Evolutionary conservation across 2,113 vertebrate genomes (phyloP), one percentile per base, ranked within the genome.

Genomic region (Gorsachius goisagi): DNA sequence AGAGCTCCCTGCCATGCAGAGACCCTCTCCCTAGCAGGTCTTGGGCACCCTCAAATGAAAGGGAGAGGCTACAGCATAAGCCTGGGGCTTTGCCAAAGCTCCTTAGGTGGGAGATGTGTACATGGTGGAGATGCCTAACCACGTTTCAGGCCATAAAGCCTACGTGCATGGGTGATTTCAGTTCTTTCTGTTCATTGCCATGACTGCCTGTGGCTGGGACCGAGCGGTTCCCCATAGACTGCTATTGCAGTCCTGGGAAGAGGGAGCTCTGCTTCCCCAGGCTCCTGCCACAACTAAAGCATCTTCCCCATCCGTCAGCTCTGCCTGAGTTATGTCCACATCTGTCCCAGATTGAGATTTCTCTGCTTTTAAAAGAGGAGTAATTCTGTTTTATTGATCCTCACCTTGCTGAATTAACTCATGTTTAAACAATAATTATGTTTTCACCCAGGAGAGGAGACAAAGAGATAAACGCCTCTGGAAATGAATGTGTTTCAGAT

Each of bases 341-440:
- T 62, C 62, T 96, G 77, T 87, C 87, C 71, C 28, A 44, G 84
- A 59, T 1, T 79, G 91, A 95, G 87, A 95, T 96, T 96, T 95
- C 94, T 95, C 47, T 58, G 84, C 87, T 92, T 95, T 97, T 96
- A 85, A 95, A 62, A 87, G 66, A 85, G 74, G 84, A 94, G 69
- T 94, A 95, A 92, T 96, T 95, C 90, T 90, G 82, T 60, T 44
- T 86, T 96, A 97, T 97, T 96, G 97, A 97, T 96, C 88, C 35
- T 89, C 74, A 94, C 93, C 95, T 97, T 90, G 88, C 92, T 88
- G 96, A 97, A 96, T 97, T 97, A 97, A 97, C 95, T 97, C 89
- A 71, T 84, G 89, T 96, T 97, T 97, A 97, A 97, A 96, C 96
- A 97, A 96, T 95, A 97, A 95, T 97, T 97, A 97, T 93, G 93